Percentiles rank a stretch among this genome's conserved stretches.
phyloP scores from a whole-genome alignment of 37 sponge, comb jelly and placozoan species.

The Theonella swinhoei region DNA sequence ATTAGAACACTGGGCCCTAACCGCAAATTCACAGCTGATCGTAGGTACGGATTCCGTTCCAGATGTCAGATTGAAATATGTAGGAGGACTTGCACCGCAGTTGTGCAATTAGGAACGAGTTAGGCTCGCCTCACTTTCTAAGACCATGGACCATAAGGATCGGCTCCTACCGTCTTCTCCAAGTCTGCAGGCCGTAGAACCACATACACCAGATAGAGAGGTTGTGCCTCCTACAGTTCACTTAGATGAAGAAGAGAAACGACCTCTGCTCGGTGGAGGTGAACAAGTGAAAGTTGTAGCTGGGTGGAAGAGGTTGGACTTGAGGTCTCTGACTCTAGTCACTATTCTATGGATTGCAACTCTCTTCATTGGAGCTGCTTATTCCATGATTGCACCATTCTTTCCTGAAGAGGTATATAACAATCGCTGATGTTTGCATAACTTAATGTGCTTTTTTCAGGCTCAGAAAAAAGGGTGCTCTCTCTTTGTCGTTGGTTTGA shows the following conservation, averaged over 20 bases:
- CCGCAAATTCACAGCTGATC: too few relatives aligned
- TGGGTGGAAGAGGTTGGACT: not conserved
- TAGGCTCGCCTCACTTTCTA: too few relatives aligned
- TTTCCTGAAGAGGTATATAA: conserved; percentile 45
- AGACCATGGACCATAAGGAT: too few relatives aligned
- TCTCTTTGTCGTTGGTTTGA: conserved; percentile 22
- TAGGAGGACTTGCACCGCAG: too few relatives aligned
- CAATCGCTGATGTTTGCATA: not conserved
- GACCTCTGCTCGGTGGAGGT: not conserved
- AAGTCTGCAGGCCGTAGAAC: not conserved
- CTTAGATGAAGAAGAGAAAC: not conserved
- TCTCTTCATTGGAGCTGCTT: conserved; percentile 25
- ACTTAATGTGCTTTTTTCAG: conserved; percentile 12
- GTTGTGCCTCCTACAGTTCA: not conserved
- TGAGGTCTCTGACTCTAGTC: not conserved
- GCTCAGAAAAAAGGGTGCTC: conserved; percentile 30
- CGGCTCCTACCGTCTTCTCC: not conserved
- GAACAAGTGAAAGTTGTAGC: not conserved
- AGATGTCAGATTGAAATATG: too few relatives aligned
- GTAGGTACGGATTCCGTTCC: too few relatives aligned
- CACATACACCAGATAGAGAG: not conserved
- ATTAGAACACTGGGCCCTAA: too few relatives aligned
- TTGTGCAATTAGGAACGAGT: too few relatives aligned
- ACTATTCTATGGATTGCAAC: conserved; percentile 28
- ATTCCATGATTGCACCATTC: conserved; percentile 54